Base-by-base conservation (phyloP, 2,797 vertebrate genomes). In the Spinibarbus caldwelli region DNA sequence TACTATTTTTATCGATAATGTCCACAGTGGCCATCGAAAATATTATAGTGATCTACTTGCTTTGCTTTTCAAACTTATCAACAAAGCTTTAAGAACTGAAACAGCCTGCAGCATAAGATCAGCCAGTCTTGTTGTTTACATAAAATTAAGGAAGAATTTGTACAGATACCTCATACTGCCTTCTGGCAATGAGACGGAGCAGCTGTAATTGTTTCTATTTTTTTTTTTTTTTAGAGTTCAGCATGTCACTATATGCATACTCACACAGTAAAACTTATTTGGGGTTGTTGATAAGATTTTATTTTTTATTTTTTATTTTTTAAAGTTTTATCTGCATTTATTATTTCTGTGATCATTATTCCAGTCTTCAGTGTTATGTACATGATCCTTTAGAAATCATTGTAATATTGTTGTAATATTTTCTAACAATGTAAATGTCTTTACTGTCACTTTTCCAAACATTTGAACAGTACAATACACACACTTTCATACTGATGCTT, bases 201-300 rank as follows among this genome's bases (percentile, higher is more conserved):
- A 87, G 43, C 26, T 80, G 14, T 43, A 71, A 64, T 83, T 45
- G 80, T 41, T 45, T 70, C 64, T 57, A 83, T 87, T n/a, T n/a
- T n/a, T n/a, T n/a, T 45, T 45, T 15, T 45, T 45, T 45, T 45
- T 15, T 45, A 15, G 45, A 47, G 14, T 47, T 47, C 45, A 47
- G 4, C 14, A 47, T 47, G 45, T 47, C 45, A 47, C 45, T 47
- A 47, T 15, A 47, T 47, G 4, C 17, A 52, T 52, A 52, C 17
- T 49, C 47, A 6, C 17, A 52, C 17, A 52, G 2, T 52, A 7
- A 19, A 17, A 52, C 17, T 19, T 47, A 47, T 47, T 47, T 47
- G 45, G 45, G 45, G 45, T 47, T 47, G 43, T 12, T 43, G 1
- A 5, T 15, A 5, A 47, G 45, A 47, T 1, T 47, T 47, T 3